phyloP scores from a whole-genome alignment of 2,113 vertebrate species.

The Hippocampus mohnikei region DNA sequence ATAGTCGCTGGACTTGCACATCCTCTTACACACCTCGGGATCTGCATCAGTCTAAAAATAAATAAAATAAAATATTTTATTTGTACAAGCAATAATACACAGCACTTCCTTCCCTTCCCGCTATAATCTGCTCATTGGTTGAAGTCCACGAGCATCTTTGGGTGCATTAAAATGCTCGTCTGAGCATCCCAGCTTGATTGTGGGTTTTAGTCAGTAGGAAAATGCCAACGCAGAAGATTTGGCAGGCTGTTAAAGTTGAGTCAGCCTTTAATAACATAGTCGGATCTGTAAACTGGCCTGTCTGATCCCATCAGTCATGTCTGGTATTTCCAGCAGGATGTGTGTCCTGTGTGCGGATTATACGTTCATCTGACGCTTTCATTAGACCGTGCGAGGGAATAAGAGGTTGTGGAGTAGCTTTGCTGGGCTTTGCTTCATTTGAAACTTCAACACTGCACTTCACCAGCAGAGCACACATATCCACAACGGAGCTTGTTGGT shows the following conservation, averaged over 20 bases:
- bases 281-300: slow-evolving; percentile 32
- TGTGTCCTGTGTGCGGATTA: slow-evolving; percentile 21
- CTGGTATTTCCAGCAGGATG: slow-evolving; percentile 36
- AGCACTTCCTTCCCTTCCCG: neutral
- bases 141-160: neutral
- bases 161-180: slow-evolving; percentile 13
- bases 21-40: slow-evolving; percentile 94
- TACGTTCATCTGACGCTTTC: slow-evolving; percentile 8
- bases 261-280: slow-evolving; percentile 21
- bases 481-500: too few relatives aligned
- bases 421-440: neutral
- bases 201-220: slow-evolving; percentile 2
- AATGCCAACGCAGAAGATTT: slow-evolving; percentile 31
- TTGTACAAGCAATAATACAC: neutral
- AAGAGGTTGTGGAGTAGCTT: neutral
- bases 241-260: slow-evolving; percentile 21
- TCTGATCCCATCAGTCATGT: slow-evolving; percentile 52
- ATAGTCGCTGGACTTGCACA: slow-evolving; percentile 87
- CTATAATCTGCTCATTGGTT: neutral
- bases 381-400: neutral
- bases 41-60: slow-evolving; percentile 87
- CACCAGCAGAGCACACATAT: neutral
- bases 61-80: slow-evolving; percentile 28
- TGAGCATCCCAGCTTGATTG: slow-evolving; percentile 4
- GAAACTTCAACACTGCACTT: neutral